Base-by-base conservation (phyloP, 2,113 vertebrate genomes). In the Thunnus maccoyii region DNA sequence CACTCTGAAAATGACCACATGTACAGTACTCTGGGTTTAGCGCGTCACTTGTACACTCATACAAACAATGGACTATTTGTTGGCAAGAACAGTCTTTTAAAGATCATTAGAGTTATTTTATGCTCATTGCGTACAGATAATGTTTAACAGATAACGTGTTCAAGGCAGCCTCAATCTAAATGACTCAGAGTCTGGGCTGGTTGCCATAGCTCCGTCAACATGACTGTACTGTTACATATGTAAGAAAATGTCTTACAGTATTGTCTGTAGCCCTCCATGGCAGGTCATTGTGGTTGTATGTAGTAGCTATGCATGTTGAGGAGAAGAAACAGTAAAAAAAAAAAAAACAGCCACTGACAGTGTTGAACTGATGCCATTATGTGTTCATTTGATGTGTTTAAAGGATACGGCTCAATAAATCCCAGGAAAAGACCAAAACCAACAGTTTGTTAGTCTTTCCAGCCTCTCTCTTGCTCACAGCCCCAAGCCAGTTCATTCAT, bases 1-100 rank as follows among this genome's bases (percentile, higher is more conserved):
- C 51, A 63, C 56, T 66, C 30, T 16, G 64, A 72, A 82, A 78
- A 78, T 81, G 68, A 78, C 51, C 54, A 63, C 36, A 74, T 71
- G 32, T 36, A 6, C 5, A 36, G 65, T 56, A 58, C 62, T 58
- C 51, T 46, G 51, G 75, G 51, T 57, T 60, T 83, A 25, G 12
- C 52, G 47, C 72, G 56, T 20, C 17, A 57, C 64, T 50, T 9
- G 14, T 44, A 16, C 46, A 52, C n/a, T 0, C 14, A n/a, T n/a
- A 30, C 50, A 76, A 66, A 69, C 22, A 11, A 10, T 20, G 27
- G 7, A 54, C n/a, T 20, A 18, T 65, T 56, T 61, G 48, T 74
- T 18, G 22, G 47, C 51, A 52, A 27, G 57, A 50, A 30, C 15
- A 36, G 8, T 15, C 36, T 30, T 55, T 76, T 7, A 4, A 50